Evolutionary conservation across 2,797 vertebrate species (phyloP).

Genomic region (Siniperca scherzeri): DNA sequence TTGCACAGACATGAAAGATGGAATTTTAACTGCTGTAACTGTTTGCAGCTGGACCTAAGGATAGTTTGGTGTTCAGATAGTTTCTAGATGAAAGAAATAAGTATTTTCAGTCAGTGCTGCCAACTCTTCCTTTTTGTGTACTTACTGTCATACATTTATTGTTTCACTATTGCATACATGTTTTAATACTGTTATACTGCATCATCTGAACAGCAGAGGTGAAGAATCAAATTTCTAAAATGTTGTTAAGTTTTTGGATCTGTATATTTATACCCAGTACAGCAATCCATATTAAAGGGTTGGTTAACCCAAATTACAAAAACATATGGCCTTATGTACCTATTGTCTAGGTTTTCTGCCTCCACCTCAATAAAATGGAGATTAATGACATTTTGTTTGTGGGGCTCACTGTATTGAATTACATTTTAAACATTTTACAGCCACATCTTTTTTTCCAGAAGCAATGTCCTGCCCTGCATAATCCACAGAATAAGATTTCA

Average conservation of each 20-base stretch:
- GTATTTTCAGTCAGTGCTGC: background rate
- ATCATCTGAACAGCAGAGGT: background rate
- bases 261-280: background rate
- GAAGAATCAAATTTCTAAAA: background rate
- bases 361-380: background rate
- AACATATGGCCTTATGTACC: background rate
- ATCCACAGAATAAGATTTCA: constrained; percentile 9
- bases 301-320: background rate
- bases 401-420: background rate
- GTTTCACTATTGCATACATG: background rate
- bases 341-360: background rate
- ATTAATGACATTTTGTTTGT: background rate
- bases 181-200: background rate
- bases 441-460: background rate
- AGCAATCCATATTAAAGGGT: background rate
- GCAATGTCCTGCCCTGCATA: background rate
- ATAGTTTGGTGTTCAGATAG: background rate
- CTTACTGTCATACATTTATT: constrained; percentile 1
- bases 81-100: background rate
- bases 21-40: constrained; percentile 3
- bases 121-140: background rate
- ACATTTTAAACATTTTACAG: background rate
- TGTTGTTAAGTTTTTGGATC: background rate
- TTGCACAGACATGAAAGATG: constrained; percentile 3
- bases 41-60: background rate